Evolutionary conservation across 2,797 vertebrate genomes (phyloP), one percentile per base, ranked within the genome.

Genomic region (Sylvilagus floridanus): DNA sequence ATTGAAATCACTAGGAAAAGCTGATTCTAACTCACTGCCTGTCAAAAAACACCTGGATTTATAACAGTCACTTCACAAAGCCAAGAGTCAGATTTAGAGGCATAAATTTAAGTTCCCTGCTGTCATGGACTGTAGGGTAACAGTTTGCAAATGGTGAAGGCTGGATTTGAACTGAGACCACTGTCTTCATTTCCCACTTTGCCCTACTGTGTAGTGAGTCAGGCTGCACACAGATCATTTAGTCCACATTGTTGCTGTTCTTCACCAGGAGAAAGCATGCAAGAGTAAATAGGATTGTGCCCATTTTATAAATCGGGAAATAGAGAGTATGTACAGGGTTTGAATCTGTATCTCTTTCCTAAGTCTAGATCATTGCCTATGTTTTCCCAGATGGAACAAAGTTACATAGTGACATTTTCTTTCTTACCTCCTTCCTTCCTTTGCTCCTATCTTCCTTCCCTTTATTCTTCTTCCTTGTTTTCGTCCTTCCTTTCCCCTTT

Each of bases 151-250:
- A 24, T 13, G 19, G 5, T 6, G 3, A 37, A 68, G 28, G 30
- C 13, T 42, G 75, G 52, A 72, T 50, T 22, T 35, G 63, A 86
- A 37, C n/a, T 19, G n/a, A 68, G 57, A 24, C 0, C 10, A 21
- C 66, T 42, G 8, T 37, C 21, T 24, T 47, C 2, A 0, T 54
- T 42, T 37, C 32, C 30, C 7, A 1, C 57, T 63, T 77, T 68
- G 60, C 75, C 76, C 0, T 16, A 4, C 26, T 24, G 1, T 4
- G 5, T 16, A 4, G 17, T 37, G 14, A 24, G 5, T 6, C 35
- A 52, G 66, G 19, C 52, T 35, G 12, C 4, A 17, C 32, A 5
- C 14, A 37, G 9, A 21, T 82, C n/a, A 2, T 50, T 68, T 73
- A 19, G 13, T 30, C 37, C 65, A 14, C 16, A 8, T 32, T 54